These are phyloP conservation scores for Rotaria socialis DNA, from an alignment of 2,888 invertebrate genomes.

Conservation along the genomic window DNA sequence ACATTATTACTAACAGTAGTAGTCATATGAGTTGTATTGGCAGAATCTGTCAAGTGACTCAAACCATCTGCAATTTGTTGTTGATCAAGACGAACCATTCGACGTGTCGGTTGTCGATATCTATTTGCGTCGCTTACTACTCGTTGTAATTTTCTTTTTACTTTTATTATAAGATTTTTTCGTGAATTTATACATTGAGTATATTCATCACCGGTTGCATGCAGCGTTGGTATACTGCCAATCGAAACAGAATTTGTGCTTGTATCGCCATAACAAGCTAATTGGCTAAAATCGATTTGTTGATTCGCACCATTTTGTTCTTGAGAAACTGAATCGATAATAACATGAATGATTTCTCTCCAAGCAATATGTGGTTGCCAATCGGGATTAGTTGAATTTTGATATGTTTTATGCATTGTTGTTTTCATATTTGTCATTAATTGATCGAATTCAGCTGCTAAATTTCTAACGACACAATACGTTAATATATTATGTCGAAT, in stretches of 20 bases:
- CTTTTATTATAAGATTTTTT: slow-evolving; percentile 14
- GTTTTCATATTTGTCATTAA: slow-evolving; percentile 33
- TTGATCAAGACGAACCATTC: slow-evolving; percentile 20
- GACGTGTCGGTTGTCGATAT: neutral
- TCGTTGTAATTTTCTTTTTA: neutral
- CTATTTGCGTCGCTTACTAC: neutral
- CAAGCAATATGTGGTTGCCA: slow-evolving; percentile 35
- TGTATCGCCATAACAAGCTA: slow-evolving; percentile 17
- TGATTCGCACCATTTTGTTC: neutral
- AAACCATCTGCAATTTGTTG: neutral
- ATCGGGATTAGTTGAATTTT: slow-evolving; percentile 32
- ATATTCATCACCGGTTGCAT: slow-evolving; percentile 23
- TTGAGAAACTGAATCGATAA: neutral
- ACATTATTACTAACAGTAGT: neutral
- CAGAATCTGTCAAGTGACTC: neutral
- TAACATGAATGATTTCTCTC: slow-evolving; percentile 33
- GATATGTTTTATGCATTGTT: slow-evolving; percentile 31
- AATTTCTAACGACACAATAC: slow-evolving; percentile 15
- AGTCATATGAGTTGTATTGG: neutral
- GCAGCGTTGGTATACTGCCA: slow-evolving; percentile 7
- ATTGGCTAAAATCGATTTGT: neutral
- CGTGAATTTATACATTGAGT: neutral
- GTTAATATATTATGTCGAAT: slow-evolving; percentile 37
- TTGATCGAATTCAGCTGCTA: neutral
- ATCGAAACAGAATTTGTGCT: neutral